These are phyloP conservation scores for Zaprionus lachaisei DNA, from an alignment of 1,140 invertebrate species.

Conservation along the genomic window DNA sequence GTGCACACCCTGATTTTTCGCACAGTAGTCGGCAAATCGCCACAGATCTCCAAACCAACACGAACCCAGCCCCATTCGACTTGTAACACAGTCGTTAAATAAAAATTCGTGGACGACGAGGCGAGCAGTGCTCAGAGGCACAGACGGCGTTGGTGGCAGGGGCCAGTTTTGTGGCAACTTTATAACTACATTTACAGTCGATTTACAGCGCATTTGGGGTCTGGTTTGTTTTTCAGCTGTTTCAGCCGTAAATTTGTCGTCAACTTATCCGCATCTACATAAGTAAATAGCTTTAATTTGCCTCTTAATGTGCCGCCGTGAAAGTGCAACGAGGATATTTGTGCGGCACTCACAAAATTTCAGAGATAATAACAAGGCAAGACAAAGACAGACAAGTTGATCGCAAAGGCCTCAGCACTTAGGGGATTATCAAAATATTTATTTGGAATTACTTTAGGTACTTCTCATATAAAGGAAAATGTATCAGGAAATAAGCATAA, in stretches of 20 bases:
- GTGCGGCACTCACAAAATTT: not conserved
- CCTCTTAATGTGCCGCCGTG: slow-evolving; percentile 21
- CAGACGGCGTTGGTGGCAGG: not conserved
- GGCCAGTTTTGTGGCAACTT: slow-evolving; percentile 15
- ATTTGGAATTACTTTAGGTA: not conserved
- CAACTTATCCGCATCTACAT: slow-evolving; percentile 38
- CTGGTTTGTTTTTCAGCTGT: slow-evolving; percentile 15
- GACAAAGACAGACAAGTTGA: not conserved
- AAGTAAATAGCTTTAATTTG: slow-evolving; percentile 43
- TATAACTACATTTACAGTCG: slow-evolving; percentile 36
- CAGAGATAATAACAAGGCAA: not conserved
- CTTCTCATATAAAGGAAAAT: not conserved
- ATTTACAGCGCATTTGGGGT: slow-evolving; percentile 19
- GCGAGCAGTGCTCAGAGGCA: not conserved
- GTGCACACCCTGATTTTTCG: slow-evolving; percentile 38
- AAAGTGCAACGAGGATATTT: slow-evolving; percentile 30
- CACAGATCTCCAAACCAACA: slow-evolving; percentile 26
- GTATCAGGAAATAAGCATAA: not conserved
- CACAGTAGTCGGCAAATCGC: slow-evolving; percentile 46
- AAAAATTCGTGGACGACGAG: slow-evolving; percentile 13
- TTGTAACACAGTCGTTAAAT: slow-evolving; percentile 24
- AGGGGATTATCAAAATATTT: not conserved
- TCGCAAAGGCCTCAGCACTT: not conserved
- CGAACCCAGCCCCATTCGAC: slow-evolving; percentile 4
- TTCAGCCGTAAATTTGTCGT: slow-evolving; percentile 45